A percentile compares a stretch with the other conserved stretches of the same genome.
phyloP scores from a whole-genome alignment of 2,113 vertebrate genomes.

The cattle (Bos taurus) region ARS-UCD2.0 NC_037353.1:23173501-23174000 shows the following conservation, averaged over 20 bases:
- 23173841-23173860: background rate
- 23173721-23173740: fast-evolving
- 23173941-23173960: background rate
- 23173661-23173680: background rate
- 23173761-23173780: fast-evolving
- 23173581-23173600: background rate
- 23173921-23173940: fast-evolving
- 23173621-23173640: fast-evolving
- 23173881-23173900: fast-evolving
- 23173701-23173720: background rate
- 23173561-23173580: fast-evolving
- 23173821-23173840: fast-evolving
- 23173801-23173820: fast-evolving
- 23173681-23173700: fast-evolving
- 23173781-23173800: background rate
- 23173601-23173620: fast-evolving
- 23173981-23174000: fast-evolving
- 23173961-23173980: fast-evolving
- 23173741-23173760: fast-evolving
- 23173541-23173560: fast-evolving
- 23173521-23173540: background rate
- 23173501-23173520: fast-evolving
- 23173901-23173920: fast-evolving
- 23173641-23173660: fast-evolving
- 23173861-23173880: background rate